Conservation (phyloP, 2,797 vertebrate species). For the Acipenser transmontanus region DNA sequence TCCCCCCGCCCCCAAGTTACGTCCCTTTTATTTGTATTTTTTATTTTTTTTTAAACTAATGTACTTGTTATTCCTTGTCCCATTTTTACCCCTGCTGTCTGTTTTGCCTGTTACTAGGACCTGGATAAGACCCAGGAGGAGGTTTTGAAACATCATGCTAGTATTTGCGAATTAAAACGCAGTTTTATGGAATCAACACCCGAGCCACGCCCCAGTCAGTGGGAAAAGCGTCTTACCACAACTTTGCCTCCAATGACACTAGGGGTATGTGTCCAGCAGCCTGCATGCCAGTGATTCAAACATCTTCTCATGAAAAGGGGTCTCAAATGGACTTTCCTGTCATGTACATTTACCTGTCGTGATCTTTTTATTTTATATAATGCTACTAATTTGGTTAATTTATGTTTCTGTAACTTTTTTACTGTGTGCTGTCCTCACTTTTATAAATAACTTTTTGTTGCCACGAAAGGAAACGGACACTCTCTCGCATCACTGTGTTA, state of each 20-base stretch:
- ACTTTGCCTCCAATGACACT: conserved; percentile 78
- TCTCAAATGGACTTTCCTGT: not conserved
- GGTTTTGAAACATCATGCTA: conserved; percentile 99
- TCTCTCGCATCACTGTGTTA: not conserved
- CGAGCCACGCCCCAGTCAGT: conserved; percentile 91
- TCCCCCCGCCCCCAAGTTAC: conserved; percentile 30
- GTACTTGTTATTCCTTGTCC: conserved; percentile 43
- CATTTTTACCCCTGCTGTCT: conserved; percentile 42
- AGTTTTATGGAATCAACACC: conserved; percentile 98
- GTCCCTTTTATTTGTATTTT: conserved; percentile 38
- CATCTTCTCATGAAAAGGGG: not conserved
- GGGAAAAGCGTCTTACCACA: conserved; percentile 95
- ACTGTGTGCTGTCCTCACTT: not conserved
- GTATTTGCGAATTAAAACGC: conserved; percentile 99
- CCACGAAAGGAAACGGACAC: not conserved
- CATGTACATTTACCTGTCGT: not conserved
- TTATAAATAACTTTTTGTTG: too few species aligned
- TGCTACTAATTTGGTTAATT: not conserved
- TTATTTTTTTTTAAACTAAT: conserved; percentile 22
- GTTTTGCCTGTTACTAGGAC: conserved; percentile 74
- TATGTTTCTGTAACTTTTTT: not conserved
- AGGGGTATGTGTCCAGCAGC: conserved; percentile 80
- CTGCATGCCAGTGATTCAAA: conserved; percentile 13
- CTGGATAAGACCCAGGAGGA: conserved; percentile 98
- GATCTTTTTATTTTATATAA: not conserved